Percentiles rank a stretch among this genome's conserved stretches.
These are phyloP conservation scores for Hylyphantes graminicola DNA, from an alignment of 1,140 invertebrate species.

Conservation along the genomic window DNA sequence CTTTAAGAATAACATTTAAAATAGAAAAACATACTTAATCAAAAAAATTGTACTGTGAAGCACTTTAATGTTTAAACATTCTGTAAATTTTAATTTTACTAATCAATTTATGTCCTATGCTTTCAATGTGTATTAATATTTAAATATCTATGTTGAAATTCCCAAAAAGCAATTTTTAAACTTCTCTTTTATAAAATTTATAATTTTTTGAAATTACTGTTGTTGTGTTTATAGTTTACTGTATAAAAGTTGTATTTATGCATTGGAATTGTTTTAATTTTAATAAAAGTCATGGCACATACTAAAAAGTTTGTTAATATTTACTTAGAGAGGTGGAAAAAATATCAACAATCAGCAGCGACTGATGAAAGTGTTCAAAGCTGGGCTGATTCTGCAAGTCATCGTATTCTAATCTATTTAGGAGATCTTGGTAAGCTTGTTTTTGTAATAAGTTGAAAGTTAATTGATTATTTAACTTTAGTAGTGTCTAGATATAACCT, in stretches of 20 bases:
- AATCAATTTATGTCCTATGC: too few species aligned
- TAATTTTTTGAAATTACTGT: not conserved
- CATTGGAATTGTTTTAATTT: not conserved
- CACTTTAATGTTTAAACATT: not conserved
- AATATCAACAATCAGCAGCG: slow-evolving; percentile 49
- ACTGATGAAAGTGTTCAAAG: slow-evolving; percentile 67
- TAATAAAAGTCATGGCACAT: too few species aligned
- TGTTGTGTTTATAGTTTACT: not conserved
- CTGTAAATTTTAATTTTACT: not conserved
- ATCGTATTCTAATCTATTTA: slow-evolving; percentile 82
- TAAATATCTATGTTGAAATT: not conserved
- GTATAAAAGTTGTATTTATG: not conserved
- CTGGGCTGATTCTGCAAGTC: slow-evolving; percentile 77
- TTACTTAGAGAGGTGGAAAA: slow-evolving; percentile 68
- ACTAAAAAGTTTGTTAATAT: too few species aligned
- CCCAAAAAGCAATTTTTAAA: not conserved
- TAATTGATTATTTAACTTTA: too few species aligned
- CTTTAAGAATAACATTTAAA: too few species aligned
- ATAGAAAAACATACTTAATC: too few species aligned
- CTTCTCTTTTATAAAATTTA: not conserved
- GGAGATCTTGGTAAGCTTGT: slow-evolving; percentile 82
- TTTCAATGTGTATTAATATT: too few species aligned
- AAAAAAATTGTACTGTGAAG: not conserved
- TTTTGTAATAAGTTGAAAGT: too few species aligned
- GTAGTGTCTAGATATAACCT: too few species aligned